A percentile compares a stretch with the other conserved stretches of the same genome.
These are phyloP conservation scores for Drosophila auraria DNA, from an alignment of 1,140 invertebrate species.

Conservation along the genomic window DNA sequence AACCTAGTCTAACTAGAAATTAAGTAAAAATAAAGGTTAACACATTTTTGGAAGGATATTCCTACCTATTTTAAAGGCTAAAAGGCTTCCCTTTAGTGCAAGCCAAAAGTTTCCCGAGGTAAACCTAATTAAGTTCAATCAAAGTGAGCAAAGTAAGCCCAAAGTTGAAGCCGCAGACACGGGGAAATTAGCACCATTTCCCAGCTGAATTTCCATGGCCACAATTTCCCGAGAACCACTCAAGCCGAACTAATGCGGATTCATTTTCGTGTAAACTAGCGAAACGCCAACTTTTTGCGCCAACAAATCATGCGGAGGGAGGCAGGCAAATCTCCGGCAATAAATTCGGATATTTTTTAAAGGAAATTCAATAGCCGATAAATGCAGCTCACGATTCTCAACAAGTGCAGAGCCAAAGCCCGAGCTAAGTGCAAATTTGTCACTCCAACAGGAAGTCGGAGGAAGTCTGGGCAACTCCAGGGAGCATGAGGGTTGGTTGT, in stretches of 20 bases:
- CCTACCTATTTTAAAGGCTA: not conserved
- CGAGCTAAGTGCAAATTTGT: conserved; percentile 71
- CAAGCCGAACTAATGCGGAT: conserved; percentile 70
- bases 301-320: conserved; percentile 9
- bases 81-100: no score
- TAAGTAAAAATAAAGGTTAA: not conserved
- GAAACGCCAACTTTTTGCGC: conserved; percentile 50
- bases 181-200: conserved; percentile 66
- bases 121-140: conserved; percentile 66
- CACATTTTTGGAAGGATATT: not conserved
- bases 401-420: conserved; percentile 56
- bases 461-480: conserved; percentile 2
- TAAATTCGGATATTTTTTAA: conserved; percentile 57
- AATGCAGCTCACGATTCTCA: conserved; percentile 77
- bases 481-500: conserved; percentile 6
- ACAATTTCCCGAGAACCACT: conserved; percentile 45
- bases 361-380: conserved; percentile 71
- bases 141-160: conserved; percentile 20
- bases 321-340: conserved; percentile 28
- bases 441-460: conserved; percentile 59
- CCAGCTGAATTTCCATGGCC: conserved; percentile 37
- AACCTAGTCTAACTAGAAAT: not conserved
- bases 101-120: not conserved
- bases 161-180: conserved; percentile 56
- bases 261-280: conserved; percentile 72